Evolutionary conservation across 2,888 invertebrate species (phyloP), one percentile per base, ranked within the genome.

Genomic region (Dyspetes luteomarginatus): DNA sequence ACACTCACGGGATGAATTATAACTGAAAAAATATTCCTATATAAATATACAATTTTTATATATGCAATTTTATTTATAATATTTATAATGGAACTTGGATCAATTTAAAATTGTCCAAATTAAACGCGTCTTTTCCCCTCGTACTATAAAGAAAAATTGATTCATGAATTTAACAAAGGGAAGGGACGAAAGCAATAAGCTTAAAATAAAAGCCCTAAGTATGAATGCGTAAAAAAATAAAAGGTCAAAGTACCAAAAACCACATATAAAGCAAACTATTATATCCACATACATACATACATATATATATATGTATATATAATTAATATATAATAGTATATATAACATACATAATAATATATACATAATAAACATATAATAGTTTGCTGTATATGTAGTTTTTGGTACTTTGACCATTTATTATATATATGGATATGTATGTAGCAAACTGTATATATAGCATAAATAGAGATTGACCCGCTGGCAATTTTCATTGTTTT

Each of bases 401-500:
- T n/a, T n/a, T n/a, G n/a, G n/a, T n/a, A n/a, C n/a, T n/a, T n/a
- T n/a, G n/a, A n/a, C n/a, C n/a, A n/a, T n/a, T n/a, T n/a, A n/a
- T n/a, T 36, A 5, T 36, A 36, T 36, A 36, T 36, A 36, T 36
- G 3, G 2, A 45, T 45, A 4, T 45, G 1, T 45, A 4, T 45
- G 4, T 45, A 15, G 2, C 3, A 4, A 15, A 4, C 2, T 4
- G 45, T 9, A 9, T 52, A 9, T 9, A 9, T 52, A 0, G 45
- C 7, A n/a, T 9, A 3, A 12, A 22, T 52, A 22, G 45, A 12
- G 28, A 4, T 52, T 45, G 41, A 45, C 60, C 43, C 28, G 50
- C 22, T 68, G 19, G 41, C 12, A 45, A 15, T 52, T 69, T 60
- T 60, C 67, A 80, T 80, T 76, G 71, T 67, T 62, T 58, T 26